These are phyloP conservation scores for Babyrousa celebensis DNA, from an alignment of 2,797 vertebrate species.

Conservation along the genomic window DNA sequence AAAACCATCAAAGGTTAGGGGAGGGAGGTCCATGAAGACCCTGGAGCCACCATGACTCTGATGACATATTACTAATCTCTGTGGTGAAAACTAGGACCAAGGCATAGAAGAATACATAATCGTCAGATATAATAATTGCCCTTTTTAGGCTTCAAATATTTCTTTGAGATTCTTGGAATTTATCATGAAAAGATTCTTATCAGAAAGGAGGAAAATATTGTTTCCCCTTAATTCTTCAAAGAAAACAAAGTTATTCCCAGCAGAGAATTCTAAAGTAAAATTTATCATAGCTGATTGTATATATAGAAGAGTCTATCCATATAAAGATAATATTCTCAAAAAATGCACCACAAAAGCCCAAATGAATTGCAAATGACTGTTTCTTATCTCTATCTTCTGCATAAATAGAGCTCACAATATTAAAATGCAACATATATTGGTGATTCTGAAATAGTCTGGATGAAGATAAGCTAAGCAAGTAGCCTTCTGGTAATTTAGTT, in stretches of 20 bases:
- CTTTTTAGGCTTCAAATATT: background rate
- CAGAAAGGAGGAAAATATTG: slow-evolving; percentile 31
- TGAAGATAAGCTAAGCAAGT: slow-evolving; percentile 18
- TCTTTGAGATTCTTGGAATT: slow-evolving; percentile 57
- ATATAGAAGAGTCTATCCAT: slow-evolving; percentile 1
- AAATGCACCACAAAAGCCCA: background rate
- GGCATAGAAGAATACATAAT: slow-evolving; percentile 10
- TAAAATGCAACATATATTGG: background rate
- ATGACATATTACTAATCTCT: background rate
- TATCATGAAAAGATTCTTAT: slow-evolving; percentile 1
- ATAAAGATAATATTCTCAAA: slow-evolving; percentile 52
- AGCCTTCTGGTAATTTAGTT: background rate
- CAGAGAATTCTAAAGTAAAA: slow-evolving; percentile 36
- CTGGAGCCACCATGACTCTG: background rate
- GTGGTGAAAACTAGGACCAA: slow-evolving; percentile 34
- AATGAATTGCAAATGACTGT: slow-evolving; percentile 19
- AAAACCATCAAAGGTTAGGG: background rate
- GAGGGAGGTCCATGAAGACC: background rate
- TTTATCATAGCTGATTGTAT: background rate
- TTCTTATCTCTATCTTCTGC: slow-evolving; percentile 42
- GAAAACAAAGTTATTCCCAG: slow-evolving; percentile 21
- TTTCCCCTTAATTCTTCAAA: slow-evolving; percentile 15
- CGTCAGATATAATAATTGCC: background rate
- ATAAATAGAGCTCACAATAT: slow-evolving; percentile 39
- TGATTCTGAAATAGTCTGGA: slow-evolving; percentile 25